Evolutionary conservation across 1,140 invertebrate species (phyloP).

Genomic region (Brachionus paranguensis): DNA sequence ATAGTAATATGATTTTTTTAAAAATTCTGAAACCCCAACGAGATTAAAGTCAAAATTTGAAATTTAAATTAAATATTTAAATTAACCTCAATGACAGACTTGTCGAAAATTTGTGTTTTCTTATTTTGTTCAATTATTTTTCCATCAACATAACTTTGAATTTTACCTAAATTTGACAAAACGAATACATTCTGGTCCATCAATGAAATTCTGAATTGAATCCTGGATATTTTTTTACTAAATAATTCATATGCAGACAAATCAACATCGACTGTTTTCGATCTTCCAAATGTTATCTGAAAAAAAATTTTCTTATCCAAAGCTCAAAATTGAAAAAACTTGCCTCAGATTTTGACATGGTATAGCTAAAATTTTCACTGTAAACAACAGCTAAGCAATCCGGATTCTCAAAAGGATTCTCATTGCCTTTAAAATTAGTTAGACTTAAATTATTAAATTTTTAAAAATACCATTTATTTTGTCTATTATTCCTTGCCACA

Average conservation of each 20-base stretch:
- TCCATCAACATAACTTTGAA: conserved; percentile 10
- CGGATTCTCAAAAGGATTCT: not conserved
- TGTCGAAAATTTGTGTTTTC: conserved; percentile 15
- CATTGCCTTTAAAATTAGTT: not conserved
- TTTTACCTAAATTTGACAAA: not conserved
- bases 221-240: conserved; percentile 34
- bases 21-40: too few species aligned
- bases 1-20: not conserved
- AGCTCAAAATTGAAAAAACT: not conserved
- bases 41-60: too few species aligned
- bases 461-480: not conserved
- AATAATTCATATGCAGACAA: not conserved
- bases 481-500: conserved; percentile 4
- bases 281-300: not conserved
- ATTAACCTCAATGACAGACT: not conserved
- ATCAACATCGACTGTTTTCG: not conserved
- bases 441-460: not conserved
- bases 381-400: conserved; percentile 2
- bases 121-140: not conserved
- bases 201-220: not conserved
- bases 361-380: not conserved
- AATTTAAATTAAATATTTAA: not conserved
- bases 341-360: not conserved
- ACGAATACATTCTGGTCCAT: conserved; percentile 6
- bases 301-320: not conserved